Percentiles rank a stretch among this genome's conserved stretches.
These are phyloP conservation scores for Leistus spinibarbis DNA, from an alignment of 2,888 invertebrate genomes.

Conservation along the genomic window DNA sequence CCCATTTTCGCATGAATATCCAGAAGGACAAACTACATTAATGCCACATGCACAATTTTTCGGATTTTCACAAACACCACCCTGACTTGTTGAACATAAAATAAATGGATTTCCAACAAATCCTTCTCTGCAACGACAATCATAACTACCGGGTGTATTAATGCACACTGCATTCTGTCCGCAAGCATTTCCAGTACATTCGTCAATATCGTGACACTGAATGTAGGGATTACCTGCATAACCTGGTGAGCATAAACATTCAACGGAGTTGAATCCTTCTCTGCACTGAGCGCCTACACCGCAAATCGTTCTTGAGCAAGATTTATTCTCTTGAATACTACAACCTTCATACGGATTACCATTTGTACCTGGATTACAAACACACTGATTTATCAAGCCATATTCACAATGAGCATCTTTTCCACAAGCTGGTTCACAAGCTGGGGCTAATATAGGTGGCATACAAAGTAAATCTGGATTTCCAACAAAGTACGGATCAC, in stretches of 20 bases:
- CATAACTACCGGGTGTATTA: conserved; percentile 86
- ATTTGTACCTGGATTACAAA: conserved; percentile 80
- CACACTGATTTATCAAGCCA: conserved; percentile 71
- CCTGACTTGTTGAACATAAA: conserved; percentile 74
- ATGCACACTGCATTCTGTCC: conserved; percentile 87
- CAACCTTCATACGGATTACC: conserved; percentile 91
- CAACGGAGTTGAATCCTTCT: conserved; percentile 73
- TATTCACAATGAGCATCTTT: conserved; percentile 88
- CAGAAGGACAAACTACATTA: conserved; percentile 75
- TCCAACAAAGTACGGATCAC: conserved; percentile 85
- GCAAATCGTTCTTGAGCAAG: conserved; percentile 75
- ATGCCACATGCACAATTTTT: conserved; percentile 72
- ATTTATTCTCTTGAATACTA: conserved; percentile 70
- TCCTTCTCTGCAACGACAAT: conserved; percentile 85
- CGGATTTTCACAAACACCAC: conserved; percentile 73
- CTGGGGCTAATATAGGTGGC: conserved; percentile 81
- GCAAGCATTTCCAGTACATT: conserved; percentile 78
- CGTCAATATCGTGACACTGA: conserved; percentile 79
- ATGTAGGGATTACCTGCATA: conserved; percentile 88
- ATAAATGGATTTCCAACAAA: conserved; percentile 88
- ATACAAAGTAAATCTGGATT: conserved; percentile 89
- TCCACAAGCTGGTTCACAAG: conserved; percentile 81
- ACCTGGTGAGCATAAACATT: conserved; percentile 83
- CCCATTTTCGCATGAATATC: conserved; percentile 74
- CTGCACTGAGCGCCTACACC: conserved; percentile 81